Conservation (phyloP, 2,113 vertebrate species). For the Pristiophorus japonicus region DNA sequence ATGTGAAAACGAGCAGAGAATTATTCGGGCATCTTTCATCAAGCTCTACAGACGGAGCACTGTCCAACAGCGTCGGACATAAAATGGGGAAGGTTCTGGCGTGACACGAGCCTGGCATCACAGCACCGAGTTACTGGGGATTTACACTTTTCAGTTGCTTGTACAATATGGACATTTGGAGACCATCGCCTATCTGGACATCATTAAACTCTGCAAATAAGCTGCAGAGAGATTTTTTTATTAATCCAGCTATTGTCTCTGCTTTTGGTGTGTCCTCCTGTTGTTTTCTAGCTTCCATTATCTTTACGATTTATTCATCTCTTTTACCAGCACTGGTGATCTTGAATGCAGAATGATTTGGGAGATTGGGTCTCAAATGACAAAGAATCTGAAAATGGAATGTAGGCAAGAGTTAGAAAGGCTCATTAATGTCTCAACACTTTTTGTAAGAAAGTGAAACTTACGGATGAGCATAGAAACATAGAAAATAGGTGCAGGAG, state of each 20-base stretch:
- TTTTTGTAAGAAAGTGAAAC: background rate
- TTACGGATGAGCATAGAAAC: background rate
- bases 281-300: background rate
- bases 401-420: background rate
- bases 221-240: background rate
- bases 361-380: background rate
- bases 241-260: background rate
- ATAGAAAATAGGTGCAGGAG: too few species aligned
- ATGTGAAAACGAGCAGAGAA: background rate
- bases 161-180: background rate
- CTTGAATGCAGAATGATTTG: constrained; percentile 3
- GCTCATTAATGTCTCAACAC: too few species aligned
- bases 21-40: background rate
- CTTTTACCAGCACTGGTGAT: background rate
- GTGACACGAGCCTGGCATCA: background rate
- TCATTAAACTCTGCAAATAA: background rate
- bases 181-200: background rate
- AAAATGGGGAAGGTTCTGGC: background rate
- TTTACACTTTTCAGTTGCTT: background rate
- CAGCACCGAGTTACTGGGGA: background rate
- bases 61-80: background rate
- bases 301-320: background rate
- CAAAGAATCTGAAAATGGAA: constrained; percentile 3
- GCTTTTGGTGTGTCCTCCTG: background rate
- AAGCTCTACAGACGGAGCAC: background rate